Evolutionary conservation across 2,888 invertebrate species (phyloP).

Genomic region (Lissonota sp.): DNA sequence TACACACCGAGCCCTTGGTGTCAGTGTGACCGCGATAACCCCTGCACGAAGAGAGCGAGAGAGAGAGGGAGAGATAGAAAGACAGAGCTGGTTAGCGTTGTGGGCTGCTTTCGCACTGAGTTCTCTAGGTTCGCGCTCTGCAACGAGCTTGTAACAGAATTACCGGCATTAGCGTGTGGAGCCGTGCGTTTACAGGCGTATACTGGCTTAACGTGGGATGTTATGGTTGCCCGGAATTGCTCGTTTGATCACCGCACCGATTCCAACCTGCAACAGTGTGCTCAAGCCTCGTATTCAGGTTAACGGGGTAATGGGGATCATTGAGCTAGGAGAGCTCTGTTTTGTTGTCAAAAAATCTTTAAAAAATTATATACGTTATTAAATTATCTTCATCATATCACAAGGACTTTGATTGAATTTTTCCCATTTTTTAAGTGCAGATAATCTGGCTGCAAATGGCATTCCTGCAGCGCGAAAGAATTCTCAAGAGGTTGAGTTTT

Average conservation of each 20-base stretch:
- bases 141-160: slow-evolving; percentile 71
- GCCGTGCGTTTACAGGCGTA: slow-evolving; percentile 71
- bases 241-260: slow-evolving; percentile 70
- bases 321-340: too few species aligned
- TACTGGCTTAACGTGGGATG: slow-evolving; percentile 69
- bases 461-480: too few species aligned
- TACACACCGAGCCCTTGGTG: slow-evolving; percentile 25
- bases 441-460: too few species aligned
- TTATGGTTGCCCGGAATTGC: slow-evolving; percentile 73
- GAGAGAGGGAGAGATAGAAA: slow-evolving; percentile 1
- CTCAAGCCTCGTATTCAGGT: too few species aligned
- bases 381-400: too few species aligned
- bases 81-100: background rate
- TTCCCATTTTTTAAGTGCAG: too few species aligned
- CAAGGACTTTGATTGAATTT: too few species aligned
- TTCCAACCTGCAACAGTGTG: slow-evolving; percentile 44
- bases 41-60: slow-evolving; percentile 15
- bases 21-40: slow-evolving; percentile 60
- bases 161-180: slow-evolving; percentile 71
- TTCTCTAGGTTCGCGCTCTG: slow-evolving; percentile 47
- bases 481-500: too few species aligned
- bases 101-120: slow-evolving; percentile 43
- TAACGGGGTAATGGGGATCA: too few species aligned
- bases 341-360: too few species aligned
- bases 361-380: too few species aligned